A percentile compares a stretch with the other conserved stretches of the same genome.
Conservation (phyloP, 2,113 vertebrate species). For the Platycercus adscitus region DNA sequence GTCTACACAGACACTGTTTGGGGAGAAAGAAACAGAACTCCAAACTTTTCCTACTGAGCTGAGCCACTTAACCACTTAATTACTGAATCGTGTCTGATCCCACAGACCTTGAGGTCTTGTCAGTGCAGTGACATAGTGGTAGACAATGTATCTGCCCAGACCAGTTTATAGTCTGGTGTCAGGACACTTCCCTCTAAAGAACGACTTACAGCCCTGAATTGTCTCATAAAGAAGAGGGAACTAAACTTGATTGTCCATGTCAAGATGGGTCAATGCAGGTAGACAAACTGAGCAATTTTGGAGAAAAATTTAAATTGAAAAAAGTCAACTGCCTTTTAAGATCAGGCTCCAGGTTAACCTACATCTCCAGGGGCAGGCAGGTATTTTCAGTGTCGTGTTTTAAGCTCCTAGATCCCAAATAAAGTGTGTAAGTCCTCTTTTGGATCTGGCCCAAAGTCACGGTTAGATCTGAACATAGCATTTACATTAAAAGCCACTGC, state of each 20-base stretch:
- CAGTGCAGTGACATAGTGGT: too few relatives aligned
- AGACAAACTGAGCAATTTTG: background rate
- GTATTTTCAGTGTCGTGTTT: background rate
- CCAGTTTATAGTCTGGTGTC: background rate
- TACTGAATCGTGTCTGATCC: rapidly evolving
- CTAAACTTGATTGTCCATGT: background rate
- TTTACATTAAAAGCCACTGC: background rate
- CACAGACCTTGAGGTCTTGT: background rate
- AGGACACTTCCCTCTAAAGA: background rate
- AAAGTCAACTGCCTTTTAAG: background rate
- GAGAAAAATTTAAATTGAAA: background rate
- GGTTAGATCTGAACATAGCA: background rate
- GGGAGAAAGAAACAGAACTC: background rate
- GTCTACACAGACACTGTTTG: background rate
- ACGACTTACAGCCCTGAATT: background rate
- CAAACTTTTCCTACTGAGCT: background rate
- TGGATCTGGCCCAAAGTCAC: background rate
- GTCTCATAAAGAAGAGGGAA: background rate
- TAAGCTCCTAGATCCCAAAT: background rate
- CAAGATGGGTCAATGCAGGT: background rate
- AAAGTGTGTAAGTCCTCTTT: background rate
- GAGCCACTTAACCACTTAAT: background rate
- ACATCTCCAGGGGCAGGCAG: background rate
- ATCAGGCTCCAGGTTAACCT: background rate
- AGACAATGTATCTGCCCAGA: rapidly evolving